Evolutionary conservation across 1,140 invertebrate species (phyloP).

Genomic region (Leptinotarsa defecta): DNA sequence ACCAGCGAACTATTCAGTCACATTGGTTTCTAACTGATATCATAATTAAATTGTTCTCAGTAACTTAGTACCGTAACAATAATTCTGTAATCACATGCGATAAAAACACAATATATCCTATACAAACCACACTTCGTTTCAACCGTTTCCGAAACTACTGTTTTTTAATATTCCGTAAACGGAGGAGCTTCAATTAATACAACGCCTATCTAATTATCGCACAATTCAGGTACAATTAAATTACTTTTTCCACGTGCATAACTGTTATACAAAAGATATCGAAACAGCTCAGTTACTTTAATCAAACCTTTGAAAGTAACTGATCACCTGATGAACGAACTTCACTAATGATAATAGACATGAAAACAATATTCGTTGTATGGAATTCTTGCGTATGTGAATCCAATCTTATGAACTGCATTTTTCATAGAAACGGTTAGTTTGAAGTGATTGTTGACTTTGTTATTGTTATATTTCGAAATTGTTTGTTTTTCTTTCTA

Average conservation of each 20-base stretch:
- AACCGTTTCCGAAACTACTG: conserved; percentile 8
- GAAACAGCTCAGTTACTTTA: not conserved
- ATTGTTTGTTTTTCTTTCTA: too few species aligned
- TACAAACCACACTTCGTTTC: not conserved
- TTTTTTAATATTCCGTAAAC: conserved; percentile 6
- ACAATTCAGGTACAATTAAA: not conserved
- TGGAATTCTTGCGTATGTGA: not conserved
- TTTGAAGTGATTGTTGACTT: not conserved
- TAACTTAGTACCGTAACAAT: too few species aligned
- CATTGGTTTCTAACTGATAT: too few species aligned
- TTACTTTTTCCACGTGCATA: not conserved
- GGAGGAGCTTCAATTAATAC: not conserved
- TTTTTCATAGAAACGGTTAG: not conserved
- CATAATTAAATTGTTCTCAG: too few species aligned
- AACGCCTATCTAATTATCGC: not conserved
- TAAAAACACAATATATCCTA: conserved; percentile 1
- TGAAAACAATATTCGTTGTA: not conserved
- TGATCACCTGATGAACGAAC: not conserved
- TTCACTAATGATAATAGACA: not conserved
- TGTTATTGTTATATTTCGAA: not conserved
- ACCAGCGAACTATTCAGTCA: too few species aligned
- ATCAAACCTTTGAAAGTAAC: not conserved
- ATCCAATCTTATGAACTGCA: not conserved
- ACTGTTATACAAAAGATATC: not conserved
- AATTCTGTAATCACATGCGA: too few species aligned